Conservation (phyloP, 2,888 invertebrate species). For the Drosophila setosimentum region DNA sequence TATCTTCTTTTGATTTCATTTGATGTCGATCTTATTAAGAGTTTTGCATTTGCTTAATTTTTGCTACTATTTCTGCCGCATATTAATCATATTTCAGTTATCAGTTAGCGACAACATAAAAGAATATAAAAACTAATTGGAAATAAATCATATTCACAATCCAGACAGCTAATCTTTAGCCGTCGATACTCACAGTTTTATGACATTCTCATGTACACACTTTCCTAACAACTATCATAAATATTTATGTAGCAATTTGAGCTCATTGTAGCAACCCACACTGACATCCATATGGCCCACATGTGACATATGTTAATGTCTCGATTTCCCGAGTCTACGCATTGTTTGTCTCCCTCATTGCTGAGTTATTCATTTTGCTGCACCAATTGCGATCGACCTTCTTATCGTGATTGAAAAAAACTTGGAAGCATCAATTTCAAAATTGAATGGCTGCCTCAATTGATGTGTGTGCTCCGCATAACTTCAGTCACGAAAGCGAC, state of each 20-base stretch:
- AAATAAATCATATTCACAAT: constrained; percentile 40
- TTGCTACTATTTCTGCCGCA: background rate
- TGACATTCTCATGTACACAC: background rate
- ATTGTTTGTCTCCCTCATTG: constrained; percentile 7
- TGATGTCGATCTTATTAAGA: background rate
- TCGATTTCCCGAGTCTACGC: constrained; percentile 21
- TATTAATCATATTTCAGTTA: constrained; percentile 6
- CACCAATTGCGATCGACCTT: constrained; percentile 35
- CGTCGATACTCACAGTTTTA: constrained; percentile 25
- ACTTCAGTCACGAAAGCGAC: constrained; percentile 9
- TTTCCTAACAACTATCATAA: constrained; percentile 42
- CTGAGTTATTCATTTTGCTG: constrained; percentile 12
- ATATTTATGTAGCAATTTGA: constrained; percentile 69
- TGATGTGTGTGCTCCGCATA: constrained; percentile 27
- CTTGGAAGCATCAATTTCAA: constrained; percentile 42
- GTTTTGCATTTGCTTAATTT: background rate
- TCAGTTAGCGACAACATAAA: background rate
- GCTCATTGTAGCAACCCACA: constrained; percentile 45
- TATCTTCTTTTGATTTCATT: background rate
- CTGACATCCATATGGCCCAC: constrained; percentile 7
- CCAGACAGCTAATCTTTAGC: constrained; percentile 33
- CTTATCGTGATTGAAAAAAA: constrained; percentile 42
- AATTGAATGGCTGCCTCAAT: constrained; percentile 25
- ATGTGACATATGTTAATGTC: constrained; percentile 40
- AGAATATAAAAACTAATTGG: constrained; percentile 50